phyloP scores from a whole-genome alignment of 1,140 invertebrate species.

The Drosophila subpulchrella region DNA sequence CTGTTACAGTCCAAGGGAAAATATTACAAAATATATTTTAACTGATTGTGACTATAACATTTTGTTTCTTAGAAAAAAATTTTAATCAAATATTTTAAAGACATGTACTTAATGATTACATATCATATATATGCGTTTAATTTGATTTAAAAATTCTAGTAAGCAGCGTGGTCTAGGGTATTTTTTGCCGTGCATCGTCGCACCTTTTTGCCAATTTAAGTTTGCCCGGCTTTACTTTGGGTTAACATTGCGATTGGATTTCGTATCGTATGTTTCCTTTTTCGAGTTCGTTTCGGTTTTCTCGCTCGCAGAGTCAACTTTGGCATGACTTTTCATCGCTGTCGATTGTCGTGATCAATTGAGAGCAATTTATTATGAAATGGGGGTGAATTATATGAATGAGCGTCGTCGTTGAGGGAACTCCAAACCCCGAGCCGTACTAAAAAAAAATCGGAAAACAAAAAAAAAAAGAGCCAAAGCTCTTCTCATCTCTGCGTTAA shows the following conservation, averaged over 20 bases:
- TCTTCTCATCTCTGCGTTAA: constrained; percentile 57
- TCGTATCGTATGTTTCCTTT: constrained; percentile 56
- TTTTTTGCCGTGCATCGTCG: constrained; percentile 24
- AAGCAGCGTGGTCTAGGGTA: no score
- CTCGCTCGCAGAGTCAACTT: constrained; percentile 69
- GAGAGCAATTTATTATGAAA: constrained; percentile 85
- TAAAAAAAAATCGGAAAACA: constrained; percentile 5
- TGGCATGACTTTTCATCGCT: constrained; percentile 84
- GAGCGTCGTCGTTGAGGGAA: constrained; percentile 66
- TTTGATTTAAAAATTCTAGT: no score
- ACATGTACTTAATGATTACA: no score
- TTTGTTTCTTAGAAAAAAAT: no score
- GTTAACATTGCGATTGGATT: constrained; percentile 42
- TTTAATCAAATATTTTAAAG: no score
- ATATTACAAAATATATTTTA: no score
- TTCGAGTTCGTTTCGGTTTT: constrained; percentile 66
- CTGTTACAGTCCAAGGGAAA: no score
- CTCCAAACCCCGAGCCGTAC: constrained; percentile 28
- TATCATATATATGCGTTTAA: no score
- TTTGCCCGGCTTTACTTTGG: constrained; percentile 42
- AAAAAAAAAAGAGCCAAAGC: constrained; percentile 14
- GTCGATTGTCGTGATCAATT: constrained; percentile 85
- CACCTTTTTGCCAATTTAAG: constrained; percentile 72
- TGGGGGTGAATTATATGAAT: constrained; percentile 85
- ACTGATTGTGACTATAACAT: background rate